Base-by-base conservation (phyloP, 2,888 invertebrate species). In the Fissipunctia ypsillon region DNA sequence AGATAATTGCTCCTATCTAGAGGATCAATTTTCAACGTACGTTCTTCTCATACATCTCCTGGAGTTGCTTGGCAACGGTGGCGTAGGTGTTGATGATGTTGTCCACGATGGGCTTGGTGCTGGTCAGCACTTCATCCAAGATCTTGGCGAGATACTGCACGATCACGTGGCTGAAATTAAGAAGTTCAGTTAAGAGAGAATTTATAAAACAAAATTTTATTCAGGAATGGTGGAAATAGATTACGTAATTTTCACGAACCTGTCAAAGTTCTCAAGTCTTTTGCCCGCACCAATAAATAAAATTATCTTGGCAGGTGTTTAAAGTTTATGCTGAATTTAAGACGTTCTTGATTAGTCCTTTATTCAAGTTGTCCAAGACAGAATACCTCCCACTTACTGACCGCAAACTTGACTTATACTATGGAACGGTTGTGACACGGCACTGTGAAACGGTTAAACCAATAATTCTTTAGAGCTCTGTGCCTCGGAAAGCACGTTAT, bases 1-100 rank as follows among this genome's bases (percentile, higher is more conserved):
- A 22, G 7, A 22, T 28, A n/a, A 12, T 5, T 9, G 16, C 12
- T 38, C 16, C 1, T 31, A n/a, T 41, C 5, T 12, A 41, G 3
- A 9, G 5, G 5, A 19, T 0, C 1, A 54, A 2, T 7, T 31
- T 41, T 14, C 2, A 67, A 68, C 74, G 3, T 54, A 96, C 96
- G 91, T 93, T 85, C 85, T 93, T 93, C 76, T 92, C 92, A 72
- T 94, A 95, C 75, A 95, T 38, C 2, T 93, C 93, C 35, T 78
- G 78, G 28, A 94, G 78, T 83, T 94, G 93, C 72, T 94, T 90
- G 74, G 88, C 81, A 0, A 91, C 78, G 0, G 91, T 91, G 0
- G 84, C 73, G 80, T 92, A 81, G 12, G 90, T 77, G 22, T 90
- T 80, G 12, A 80, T 81, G 54, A 93, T 83, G 68, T 88, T 90